These are phyloP conservation scores for Thera obeliscata DNA, from an alignment of 2,888 invertebrate genomes.

Conservation along the genomic window DNA sequence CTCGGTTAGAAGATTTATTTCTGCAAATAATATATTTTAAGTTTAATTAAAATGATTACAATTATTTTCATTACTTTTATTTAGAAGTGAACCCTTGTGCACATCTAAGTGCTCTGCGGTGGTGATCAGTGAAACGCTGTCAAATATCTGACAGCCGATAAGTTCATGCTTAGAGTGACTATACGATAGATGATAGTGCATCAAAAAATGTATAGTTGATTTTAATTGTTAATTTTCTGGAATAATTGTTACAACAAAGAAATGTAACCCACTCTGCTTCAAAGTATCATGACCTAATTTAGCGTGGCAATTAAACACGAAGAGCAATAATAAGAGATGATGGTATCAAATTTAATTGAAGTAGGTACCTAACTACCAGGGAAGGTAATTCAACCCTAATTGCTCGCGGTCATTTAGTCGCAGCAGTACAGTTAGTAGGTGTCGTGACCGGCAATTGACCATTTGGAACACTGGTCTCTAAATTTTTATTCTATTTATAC, in stretches of 20 bases:
- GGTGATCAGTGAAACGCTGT: too few relatives aligned
- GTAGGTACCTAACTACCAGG: constrained; percentile 25
- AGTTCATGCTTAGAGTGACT: too few relatives aligned
- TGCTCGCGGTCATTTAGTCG: constrained; percentile 36
- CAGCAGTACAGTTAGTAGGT: constrained; percentile 9
- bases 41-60: too few relatives aligned
- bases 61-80: too few relatives aligned
- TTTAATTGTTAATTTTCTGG: background rate
- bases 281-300: constrained; percentile 35
- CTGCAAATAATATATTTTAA: background rate
- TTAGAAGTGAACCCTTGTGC: too few relatives aligned
- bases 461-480: constrained; percentile 24
- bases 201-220: too few relatives aligned
- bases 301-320: constrained; percentile 35
- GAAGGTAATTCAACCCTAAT: constrained; percentile 43
- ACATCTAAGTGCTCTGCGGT: too few relatives aligned
- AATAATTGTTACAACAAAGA: background rate
- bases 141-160: too few relatives aligned
- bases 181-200: too few relatives aligned
- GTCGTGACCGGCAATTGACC: constrained; percentile 34
- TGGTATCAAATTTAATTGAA: constrained; percentile 34
- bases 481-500: background rate
- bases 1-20: background rate
- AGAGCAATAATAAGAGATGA: constrained; percentile 43
- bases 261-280: constrained; percentile 2